A percentile compares a stretch with the other conserved stretches of the same genome.
These are phyloP conservation scores for Dasypus novemcinctus DNA, from an alignment of 2,113 vertebrate genomes.

Conservation along the genomic window DNA sequence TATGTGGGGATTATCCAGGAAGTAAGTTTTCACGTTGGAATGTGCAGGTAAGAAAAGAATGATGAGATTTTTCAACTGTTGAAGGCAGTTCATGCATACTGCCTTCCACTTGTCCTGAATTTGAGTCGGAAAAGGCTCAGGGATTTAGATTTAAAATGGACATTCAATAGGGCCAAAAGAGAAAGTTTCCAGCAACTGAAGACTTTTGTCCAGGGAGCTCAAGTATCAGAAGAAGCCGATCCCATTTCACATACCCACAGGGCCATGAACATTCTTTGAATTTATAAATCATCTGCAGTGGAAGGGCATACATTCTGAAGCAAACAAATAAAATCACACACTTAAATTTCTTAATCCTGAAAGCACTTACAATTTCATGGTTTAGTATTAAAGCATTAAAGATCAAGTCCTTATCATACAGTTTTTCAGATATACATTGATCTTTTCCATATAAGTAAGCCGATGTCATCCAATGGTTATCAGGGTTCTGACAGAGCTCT, in stretches of 20 bases:
- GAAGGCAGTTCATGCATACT: neutral
- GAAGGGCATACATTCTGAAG: conserved; percentile 21
- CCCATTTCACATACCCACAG: conserved; percentile 71
- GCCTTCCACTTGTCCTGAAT: neutral
- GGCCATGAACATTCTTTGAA: conserved; percentile 68
- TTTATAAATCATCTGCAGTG: conserved; percentile 65
- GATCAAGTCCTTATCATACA: neutral
- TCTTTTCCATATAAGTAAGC: conserved; percentile 21
- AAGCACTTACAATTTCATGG: conserved; percentile 14
- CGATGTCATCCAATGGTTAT: conserved; percentile 47
- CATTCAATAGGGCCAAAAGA: conserved; percentile 72
- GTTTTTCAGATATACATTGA: conserved; percentile 43
- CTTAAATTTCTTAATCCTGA: conserved; percentile 41
- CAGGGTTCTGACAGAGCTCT: neutral
- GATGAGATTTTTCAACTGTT: neutral
- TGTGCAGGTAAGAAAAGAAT: neutral
- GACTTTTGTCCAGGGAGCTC: conserved; percentile 76
- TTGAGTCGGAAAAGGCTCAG: neutral
- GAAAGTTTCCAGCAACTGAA: conserved; percentile 81
- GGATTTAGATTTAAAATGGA: conserved; percentile 49
- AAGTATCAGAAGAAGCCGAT: conserved; percentile 79
- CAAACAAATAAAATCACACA: conserved; percentile 60
- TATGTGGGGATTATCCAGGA: conserved; percentile 32
- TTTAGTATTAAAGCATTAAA: conserved; percentile 47
- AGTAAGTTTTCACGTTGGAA: conserved; percentile 43